Evolutionary conservation across 2,113 vertebrate genomes (phyloP), one percentile per base, ranked within the genome.

Genomic region (Eupsittula cactorum): DNA sequence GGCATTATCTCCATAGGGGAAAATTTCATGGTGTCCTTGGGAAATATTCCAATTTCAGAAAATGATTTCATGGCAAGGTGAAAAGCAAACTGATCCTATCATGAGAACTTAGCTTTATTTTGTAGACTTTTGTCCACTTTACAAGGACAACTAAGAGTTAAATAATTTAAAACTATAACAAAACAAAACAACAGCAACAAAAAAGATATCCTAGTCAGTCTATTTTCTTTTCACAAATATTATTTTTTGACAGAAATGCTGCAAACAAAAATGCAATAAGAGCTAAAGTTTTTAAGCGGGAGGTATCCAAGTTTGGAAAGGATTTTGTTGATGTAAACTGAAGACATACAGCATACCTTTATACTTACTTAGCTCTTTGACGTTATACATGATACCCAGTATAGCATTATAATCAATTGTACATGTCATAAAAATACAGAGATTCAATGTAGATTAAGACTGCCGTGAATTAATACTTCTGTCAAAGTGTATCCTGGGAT

Each of bases 191-290:
- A 31, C 13, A 27, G 39, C 46, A 24, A 11, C 52, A 31, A 53
- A 65, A 50, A 75, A 69, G 21, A 29, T 16, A 85, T 46, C 21
- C 18, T 17, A 53, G 70, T 29, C 1, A 0, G 83, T 85, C 69
- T 31, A 18, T 84, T 86, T 96, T 92, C 73, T 55, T 86, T 55
- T 65, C 78, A 33, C 27, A 92, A 86, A 79, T 93, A 81, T 88
- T 94, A 57, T 91, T 95, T 96, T 95, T 95, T 88, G 93, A 94
- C 46, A 77, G 91, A 93, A 92, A 60, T 68, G 15, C 31, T 94
- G 78, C 91, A 97, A 97, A 97, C 57, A 89, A 83, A 57, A 95
- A 71, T 13, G 15, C 57, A 86, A 13, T 13, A 86, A 8, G 2
- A 78, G 33, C 52, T 88, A 31, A 84, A 90, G 35, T 52, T 88